Evolutionary conservation across 2,113 vertebrate genomes (phyloP).

Genomic region (Nyctereutes procyonoides): DNA sequence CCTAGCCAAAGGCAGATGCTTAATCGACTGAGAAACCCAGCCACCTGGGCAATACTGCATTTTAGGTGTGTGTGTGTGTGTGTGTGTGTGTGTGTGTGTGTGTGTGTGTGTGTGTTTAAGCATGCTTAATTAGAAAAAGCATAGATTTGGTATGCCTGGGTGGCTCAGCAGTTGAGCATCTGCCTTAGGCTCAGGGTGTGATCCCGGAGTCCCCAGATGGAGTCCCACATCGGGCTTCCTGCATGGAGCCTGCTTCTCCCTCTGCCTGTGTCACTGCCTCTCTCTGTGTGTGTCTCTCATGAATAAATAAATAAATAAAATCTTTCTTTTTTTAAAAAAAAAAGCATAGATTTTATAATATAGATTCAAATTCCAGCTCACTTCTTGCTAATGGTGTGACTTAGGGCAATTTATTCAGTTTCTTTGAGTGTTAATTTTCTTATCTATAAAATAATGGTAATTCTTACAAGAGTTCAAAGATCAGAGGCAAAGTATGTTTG

Average conservation of each 20-base stretch:
- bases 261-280: too few relatives aligned
- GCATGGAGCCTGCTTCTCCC: too few relatives aligned
- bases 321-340: background rate
- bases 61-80: too few relatives aligned
- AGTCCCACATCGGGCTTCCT: too few relatives aligned
- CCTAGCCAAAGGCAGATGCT: too few relatives aligned
- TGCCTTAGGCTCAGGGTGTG: too few relatives aligned
- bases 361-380: background rate
- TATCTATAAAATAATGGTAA: background rate
- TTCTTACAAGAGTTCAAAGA: background rate
- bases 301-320: too few relatives aligned
- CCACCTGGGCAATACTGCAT: background rate
- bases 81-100: too few relatives aligned
- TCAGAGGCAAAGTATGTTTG: background rate
- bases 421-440: background rate
- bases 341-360: background rate
- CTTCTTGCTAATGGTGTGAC: background rate
- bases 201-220: too few relatives aligned
- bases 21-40: background rate
- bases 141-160: background rate
- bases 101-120: too few relatives aligned
- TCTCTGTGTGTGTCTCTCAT: too few relatives aligned
- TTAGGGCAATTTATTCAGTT: background rate
- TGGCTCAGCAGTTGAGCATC: too few relatives aligned
- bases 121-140: background rate